phyloP scores from a whole-genome alignment of 2,797 vertebrate species.

The Enteromius fasciolatus region DNA sequence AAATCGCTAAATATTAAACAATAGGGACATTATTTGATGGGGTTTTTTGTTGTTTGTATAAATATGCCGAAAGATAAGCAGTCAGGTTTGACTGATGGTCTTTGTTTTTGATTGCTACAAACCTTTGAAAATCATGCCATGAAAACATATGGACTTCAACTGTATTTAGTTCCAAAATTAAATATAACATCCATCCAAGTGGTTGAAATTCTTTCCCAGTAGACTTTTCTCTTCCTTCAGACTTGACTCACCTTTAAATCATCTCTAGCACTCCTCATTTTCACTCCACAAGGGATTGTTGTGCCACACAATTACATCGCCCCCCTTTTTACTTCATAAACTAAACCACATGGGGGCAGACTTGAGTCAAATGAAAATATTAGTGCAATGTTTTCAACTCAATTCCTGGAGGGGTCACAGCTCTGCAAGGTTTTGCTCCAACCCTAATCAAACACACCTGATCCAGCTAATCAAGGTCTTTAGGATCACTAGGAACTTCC shows the following conservation, averaged over 20 bases:
- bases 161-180: background rate
- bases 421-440: background rate
- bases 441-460: background rate
- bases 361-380: background rate
- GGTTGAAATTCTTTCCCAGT: background rate
- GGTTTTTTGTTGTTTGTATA: background rate
- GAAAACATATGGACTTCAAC: background rate
- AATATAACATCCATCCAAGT: background rate
- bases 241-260: slow-evolving; percentile 15
- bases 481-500: too few relatives aligned
- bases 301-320: background rate
- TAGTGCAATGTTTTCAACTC: background rate
- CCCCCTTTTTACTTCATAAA: background rate
- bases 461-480: too few relatives aligned
- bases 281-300: background rate
- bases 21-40: background rate
- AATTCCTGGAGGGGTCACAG: background rate
- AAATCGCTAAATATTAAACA: background rate
- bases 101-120: slow-evolving; percentile 1
- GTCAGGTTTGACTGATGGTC: background rate
- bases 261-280: background rate
- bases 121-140: slow-evolving; percentile 25
- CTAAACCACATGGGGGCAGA: background rate
- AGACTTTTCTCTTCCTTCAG: background rate
- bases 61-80: background rate